These are phyloP conservation scores for Penaeus monodon DNA, from an alignment of 2,888 invertebrate species.

Conservation along the genomic window DNA sequence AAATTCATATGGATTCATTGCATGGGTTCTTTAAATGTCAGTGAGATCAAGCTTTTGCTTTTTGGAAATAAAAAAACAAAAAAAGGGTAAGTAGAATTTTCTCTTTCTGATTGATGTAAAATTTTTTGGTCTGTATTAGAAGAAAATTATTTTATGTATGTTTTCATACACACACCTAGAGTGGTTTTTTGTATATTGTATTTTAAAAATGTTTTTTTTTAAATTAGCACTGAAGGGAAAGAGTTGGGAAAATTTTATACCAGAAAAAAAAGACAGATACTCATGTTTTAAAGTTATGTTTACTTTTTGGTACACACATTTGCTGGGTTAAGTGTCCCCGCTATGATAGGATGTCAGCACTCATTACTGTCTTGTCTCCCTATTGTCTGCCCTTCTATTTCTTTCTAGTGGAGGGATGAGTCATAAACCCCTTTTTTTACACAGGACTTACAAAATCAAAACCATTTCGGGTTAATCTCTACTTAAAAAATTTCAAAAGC, in stretches of 20 bases:
- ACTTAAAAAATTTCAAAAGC: conserved; percentile 32
- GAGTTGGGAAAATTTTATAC: conserved; percentile 38
- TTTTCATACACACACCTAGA: conserved; percentile 21
- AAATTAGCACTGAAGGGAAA: conserved; percentile 33
- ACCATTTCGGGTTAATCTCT: conserved; percentile 38
- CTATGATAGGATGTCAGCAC: conserved; percentile 41
- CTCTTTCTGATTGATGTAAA: conserved; percentile 31
- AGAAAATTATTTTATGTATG: conserved; percentile 27
- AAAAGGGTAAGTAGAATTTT: not conserved
- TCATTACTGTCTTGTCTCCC: not conserved
- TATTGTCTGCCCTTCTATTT: conserved; percentile 35
- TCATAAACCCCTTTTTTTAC: conserved; percentile 16
- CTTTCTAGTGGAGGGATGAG: conserved; percentile 35
- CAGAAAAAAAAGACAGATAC: conserved; percentile 50
- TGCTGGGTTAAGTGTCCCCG: conserved; percentile 51
- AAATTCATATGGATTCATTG: no score
- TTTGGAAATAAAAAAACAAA: no score
- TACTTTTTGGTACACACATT: conserved; percentile 52
- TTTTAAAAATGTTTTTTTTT: conserved; percentile 33
- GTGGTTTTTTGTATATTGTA: conserved; percentile 41
- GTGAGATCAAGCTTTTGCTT: no score
- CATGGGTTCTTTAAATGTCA: no score
- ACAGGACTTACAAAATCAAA: conserved; percentile 45
- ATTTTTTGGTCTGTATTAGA: conserved; percentile 21
- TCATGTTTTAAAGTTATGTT: conserved; percentile 47